Base-by-base conservation (phyloP, 2,113 vertebrate genomes). In the Trematocara stigmaticum region DNA sequence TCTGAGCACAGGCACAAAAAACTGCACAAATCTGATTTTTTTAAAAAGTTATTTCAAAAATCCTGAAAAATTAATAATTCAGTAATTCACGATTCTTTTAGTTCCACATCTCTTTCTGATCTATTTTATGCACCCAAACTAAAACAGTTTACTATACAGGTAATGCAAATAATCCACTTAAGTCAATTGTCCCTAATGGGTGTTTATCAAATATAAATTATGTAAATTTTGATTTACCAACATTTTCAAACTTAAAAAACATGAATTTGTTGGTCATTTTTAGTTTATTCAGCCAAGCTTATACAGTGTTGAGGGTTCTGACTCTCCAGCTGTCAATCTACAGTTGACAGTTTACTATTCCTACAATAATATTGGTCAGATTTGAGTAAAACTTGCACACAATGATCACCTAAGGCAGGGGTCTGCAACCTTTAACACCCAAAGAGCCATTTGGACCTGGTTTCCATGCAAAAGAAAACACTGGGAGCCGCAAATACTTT, bases 31-130 rank as follows among this genome's bases (percentile, higher is more conserved):
- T 64, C 59, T 64, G 59, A 64, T 34, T 26, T 26, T 26, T 34
- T 2, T 5, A 35, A 35, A 55, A 35, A 38, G 16, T 35, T 38
- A 34, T 38, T 38, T 35, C 2, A 64, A 35, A 64, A 35, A 35
- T 11, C 59, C 1, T 64, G 2, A 0, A 61, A 61, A 2, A 16
- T 31, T 2, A 3, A n/a, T n/a, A n/a, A n/a, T n/a, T n/a, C n/a
- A n/a, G 55, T 29, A 57, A 8, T 56, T 56, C 53, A 56, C 13
- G 11, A 26, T 56, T 56, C 6, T 56, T 56, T 56, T 56, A 56
- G 23, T 56, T 12, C 53, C 53, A 56, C 53, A 3, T 56, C 20
- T 2, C 20, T 56, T 10, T 26, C 23, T 55, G 52, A 55, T 23
- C 6, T 55, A 55, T 55, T 55, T 55, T 23, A 55, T 55, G 52